These are phyloP conservation scores for Lepidurus couesii DNA, from an alignment of 1,140 invertebrate species.

Conservation along the genomic window DNA sequence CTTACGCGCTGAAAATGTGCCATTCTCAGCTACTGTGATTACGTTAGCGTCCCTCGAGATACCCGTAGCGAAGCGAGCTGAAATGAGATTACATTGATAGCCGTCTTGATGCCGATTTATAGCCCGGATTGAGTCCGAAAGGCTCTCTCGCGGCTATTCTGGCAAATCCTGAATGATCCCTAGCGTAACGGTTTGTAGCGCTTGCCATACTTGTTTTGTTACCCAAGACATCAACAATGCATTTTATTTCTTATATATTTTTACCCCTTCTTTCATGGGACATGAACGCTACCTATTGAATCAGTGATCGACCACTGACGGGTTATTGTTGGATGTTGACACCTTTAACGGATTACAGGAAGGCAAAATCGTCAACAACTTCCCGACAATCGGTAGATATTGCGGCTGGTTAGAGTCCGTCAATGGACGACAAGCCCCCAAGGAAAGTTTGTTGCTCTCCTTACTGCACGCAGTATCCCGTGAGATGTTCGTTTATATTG, in stretches of 20 bases:
- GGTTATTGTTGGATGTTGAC: neutral
- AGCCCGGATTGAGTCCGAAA: constrained; percentile 9
- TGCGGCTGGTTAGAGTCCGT: neutral
- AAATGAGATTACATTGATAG: constrained; percentile 16
- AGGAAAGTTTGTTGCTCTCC: neutral
- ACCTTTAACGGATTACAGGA: neutral
- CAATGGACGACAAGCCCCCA: neutral
- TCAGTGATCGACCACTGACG: too few species aligned
- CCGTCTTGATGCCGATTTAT: constrained; percentile 21
- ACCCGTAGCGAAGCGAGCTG: constrained; percentile 4
- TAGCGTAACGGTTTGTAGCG: constrained; percentile 2
- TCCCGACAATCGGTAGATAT: neutral
- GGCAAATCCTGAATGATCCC: neutral
- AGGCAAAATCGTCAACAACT: neutral
- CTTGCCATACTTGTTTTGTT: neutral
- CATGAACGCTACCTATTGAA: too few species aligned
- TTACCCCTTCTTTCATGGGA: too few species aligned
- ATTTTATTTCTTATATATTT: too few species aligned
- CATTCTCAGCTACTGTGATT: constrained; percentile 3
- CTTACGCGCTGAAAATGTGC: neutral
- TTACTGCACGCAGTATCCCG: neutral
- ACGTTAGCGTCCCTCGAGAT: constrained; percentile 11
- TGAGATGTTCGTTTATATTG: neutral
- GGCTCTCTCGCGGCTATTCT: neutral
- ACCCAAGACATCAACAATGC: neutral